Evolutionary conservation across 2,797 vertebrate genomes (phyloP).

Genomic region (Poeciliopsis presidionis): DNA sequence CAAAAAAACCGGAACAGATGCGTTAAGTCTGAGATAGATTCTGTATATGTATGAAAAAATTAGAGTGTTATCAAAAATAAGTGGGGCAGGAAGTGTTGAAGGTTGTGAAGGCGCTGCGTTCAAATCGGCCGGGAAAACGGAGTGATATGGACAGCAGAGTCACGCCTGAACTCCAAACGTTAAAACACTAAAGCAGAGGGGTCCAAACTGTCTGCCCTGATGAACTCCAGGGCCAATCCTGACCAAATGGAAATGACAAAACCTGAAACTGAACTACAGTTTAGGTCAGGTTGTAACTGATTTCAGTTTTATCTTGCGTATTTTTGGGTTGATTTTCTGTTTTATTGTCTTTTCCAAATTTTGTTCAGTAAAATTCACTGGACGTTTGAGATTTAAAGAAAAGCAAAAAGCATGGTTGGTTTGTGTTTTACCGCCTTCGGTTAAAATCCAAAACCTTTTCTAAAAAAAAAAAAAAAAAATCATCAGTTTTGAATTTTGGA

Average conservation of each 20-base stretch:
- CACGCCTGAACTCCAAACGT: slow-evolving; percentile 30
- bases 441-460: neutral
- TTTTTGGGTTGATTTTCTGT: neutral
- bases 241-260: neutral
- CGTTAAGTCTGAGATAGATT: slow-evolving; percentile 64
- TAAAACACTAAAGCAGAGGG: slow-evolving; percentile 35
- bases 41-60: slow-evolving; percentile 69
- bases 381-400: neutral
- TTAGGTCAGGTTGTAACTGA: neutral
- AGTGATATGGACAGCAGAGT: slow-evolving; percentile 42
- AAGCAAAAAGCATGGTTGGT: neutral
- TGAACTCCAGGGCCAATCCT: neutral
- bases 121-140: slow-evolving; percentile 34
- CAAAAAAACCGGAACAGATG: slow-evolving; percentile 58
- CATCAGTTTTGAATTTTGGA: neutral
- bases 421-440: neutral
- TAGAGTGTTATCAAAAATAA: slow-evolving; percentile 79
- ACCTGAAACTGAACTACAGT: neutral
- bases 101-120: slow-evolving; percentile 71
- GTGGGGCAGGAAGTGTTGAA: slow-evolving; percentile 75
- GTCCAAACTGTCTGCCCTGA: neutral
- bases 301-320: neutral
- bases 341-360: neutral
- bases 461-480: neutral
- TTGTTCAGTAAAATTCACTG: neutral